phyloP scores from a whole-genome alignment of 2,113 vertebrate genomes.

The Daubentonia madagascariensis region DNA sequence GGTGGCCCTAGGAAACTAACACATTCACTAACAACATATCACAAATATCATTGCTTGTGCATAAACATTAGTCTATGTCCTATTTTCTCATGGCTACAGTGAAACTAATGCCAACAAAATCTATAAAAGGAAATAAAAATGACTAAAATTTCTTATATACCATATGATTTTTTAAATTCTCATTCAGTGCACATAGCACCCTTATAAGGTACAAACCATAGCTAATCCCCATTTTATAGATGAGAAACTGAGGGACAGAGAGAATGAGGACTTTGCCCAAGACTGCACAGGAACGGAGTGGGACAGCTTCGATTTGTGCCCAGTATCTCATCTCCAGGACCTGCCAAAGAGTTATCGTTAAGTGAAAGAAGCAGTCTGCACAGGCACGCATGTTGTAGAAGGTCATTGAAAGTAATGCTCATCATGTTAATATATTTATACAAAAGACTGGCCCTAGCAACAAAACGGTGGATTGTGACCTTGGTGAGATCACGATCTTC shows the following conservation, averaged over 20 bases:
- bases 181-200: neutral
- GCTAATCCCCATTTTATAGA: neutral
- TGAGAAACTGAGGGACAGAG: neutral
- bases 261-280: neutral
- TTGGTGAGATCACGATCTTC: neutral
- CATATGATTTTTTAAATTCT: neutral
- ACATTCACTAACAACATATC: neutral
- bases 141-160: neutral
- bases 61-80: neutral
- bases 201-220: neutral
- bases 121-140: neutral
- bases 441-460: neutral
- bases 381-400: neutral
- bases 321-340: neutral
- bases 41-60: neutral
- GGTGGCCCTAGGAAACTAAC: neutral
- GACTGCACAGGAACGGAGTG: neutral
- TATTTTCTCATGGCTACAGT: neutral
- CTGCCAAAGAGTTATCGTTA: neutral
- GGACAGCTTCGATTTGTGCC: neutral
- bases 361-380: neutral
- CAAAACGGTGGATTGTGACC: neutral
- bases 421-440: neutral
- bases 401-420: neutral
- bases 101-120: neutral